Conservation (phyloP, 2,113 vertebrate species). For the Cheirogaleus medius region DNA sequence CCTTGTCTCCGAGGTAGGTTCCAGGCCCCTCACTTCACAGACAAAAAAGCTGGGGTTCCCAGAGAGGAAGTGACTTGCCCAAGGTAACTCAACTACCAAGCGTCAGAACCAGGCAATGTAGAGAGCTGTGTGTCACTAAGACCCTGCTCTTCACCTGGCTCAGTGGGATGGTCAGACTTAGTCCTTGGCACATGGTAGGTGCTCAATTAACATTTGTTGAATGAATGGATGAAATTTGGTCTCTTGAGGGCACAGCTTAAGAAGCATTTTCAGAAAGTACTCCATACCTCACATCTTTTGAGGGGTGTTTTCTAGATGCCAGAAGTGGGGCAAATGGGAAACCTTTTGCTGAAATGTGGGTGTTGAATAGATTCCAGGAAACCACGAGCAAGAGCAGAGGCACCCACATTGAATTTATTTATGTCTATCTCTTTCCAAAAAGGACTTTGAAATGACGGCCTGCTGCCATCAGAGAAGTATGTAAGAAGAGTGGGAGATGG, state of each 20-base stretch:
- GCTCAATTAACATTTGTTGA: not conserved
- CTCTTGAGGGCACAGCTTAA: not conserved
- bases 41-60: not conserved
- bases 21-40: not conserved
- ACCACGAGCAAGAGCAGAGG: not conserved
- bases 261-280: not conserved
- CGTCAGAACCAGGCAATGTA: not conserved
- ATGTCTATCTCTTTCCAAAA: not conserved
- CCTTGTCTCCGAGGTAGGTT: not conserved
- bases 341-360: not conserved
- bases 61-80: not conserved
- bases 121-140: accelerated
- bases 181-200: not conserved
- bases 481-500: not conserved
- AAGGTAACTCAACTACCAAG: not conserved
- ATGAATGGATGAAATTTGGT: not conserved
- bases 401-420: not conserved
- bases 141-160: not conserved
- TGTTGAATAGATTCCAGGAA: not conserved
- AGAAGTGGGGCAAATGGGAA: not conserved
- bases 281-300: not conserved
- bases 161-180: not conserved
- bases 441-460: not conserved
- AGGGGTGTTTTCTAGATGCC: not conserved
- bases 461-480: not conserved